Percentiles rank a stretch among this genome's conserved stretches.
These are phyloP conservation scores for Drosophila leonis DNA, from an alignment of 2,888 invertebrate species.

Conservation along the genomic window DNA sequence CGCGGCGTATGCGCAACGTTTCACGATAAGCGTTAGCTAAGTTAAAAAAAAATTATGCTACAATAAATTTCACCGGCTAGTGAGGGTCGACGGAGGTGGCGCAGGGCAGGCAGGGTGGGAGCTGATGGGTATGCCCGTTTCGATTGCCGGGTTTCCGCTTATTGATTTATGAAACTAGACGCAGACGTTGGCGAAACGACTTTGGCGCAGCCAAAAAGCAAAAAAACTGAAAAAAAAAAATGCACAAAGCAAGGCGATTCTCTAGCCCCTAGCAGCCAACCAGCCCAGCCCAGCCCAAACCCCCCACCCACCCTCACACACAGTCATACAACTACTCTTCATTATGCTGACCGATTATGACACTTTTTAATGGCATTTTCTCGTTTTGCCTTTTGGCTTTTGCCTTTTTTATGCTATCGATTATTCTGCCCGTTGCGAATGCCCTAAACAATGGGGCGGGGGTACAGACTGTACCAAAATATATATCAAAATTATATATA, in stretches of 20 bases:
- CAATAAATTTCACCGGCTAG: constrained; percentile 54
- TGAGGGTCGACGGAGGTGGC: not conserved
- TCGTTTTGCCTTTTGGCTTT: constrained; percentile 59
- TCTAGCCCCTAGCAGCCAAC: not conserved
- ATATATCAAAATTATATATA: not conserved
- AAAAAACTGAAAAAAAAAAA: constrained; percentile 50
- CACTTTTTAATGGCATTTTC: constrained; percentile 79
- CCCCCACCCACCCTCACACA: not conserved
- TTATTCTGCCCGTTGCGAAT: constrained; percentile 57
- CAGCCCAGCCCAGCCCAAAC: not conserved
- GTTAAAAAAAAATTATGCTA: constrained; percentile 58
- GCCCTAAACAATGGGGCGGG: constrained; percentile 13
- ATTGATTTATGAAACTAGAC: constrained; percentile 68
- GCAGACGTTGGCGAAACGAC: not conserved
- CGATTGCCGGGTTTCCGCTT: constrained; percentile 65
- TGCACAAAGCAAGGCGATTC: constrained; percentile 24
- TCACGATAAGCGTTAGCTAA: constrained; percentile 35
- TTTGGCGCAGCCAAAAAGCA: constrained; percentile 42
- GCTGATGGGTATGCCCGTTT: not conserved
- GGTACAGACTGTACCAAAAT: constrained; percentile 12
- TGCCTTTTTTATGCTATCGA: constrained; percentile 73
- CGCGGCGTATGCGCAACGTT: constrained; percentile 60
- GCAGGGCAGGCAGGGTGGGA: no score
- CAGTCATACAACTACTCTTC: constrained; percentile 35
- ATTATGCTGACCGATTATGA: constrained; percentile 80